Evolutionary conservation across 2,888 invertebrate species (phyloP), one percentile per base, ranked within the genome.

Genomic region (Fissipunctia ypsillon): DNA sequence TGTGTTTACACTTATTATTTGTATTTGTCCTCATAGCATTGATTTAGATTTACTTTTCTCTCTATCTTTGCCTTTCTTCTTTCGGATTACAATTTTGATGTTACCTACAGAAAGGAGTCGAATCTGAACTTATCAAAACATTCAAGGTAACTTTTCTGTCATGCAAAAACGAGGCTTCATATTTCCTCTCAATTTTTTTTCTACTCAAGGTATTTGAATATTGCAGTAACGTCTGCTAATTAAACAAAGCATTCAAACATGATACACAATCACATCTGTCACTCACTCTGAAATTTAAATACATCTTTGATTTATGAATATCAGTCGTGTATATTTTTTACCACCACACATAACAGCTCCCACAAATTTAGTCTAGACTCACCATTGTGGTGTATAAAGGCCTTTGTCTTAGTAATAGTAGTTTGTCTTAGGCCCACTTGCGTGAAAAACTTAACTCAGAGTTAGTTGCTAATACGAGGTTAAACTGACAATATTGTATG

Each of bases 321-420:
- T n/a, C n/a, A n/a, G n/a, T n/a, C n/a, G n/a, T n/a, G n/a, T n/a
- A n/a, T n/a, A n/a, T n/a, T n/a, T n/a, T n/a, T n/a, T n/a, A n/a
- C n/a, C n/a, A n/a, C n/a, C n/a, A n/a, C 48, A 73, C 73, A 73
- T 81, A 70, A 70, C 43, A 12, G 67, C 22, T 77, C 57, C 35
- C 19, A 68, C 35, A 66, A 65, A 70, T 71, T 81, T 43, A 35
- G 68, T 48, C 65, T 68, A 77, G 73, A 57, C 25, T 59, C 31
- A 59, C 52, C 14, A 70, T 61, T 70, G 69, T 69, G 31, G n/a
- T 45, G n/a, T 28, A 31, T 35, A 38, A 61, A 70, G 19, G 67
- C 73, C 25, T 81, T 61, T 70, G 70, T 81, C 69, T 56, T 28
- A 45, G 69, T 22, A n/a, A n/a, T n/a, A n/a, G n/a, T n/a, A n/a